Base-by-base conservation (phyloP, 2,113 vertebrate genomes). In the Nyctereutes procyonoides region DNA sequence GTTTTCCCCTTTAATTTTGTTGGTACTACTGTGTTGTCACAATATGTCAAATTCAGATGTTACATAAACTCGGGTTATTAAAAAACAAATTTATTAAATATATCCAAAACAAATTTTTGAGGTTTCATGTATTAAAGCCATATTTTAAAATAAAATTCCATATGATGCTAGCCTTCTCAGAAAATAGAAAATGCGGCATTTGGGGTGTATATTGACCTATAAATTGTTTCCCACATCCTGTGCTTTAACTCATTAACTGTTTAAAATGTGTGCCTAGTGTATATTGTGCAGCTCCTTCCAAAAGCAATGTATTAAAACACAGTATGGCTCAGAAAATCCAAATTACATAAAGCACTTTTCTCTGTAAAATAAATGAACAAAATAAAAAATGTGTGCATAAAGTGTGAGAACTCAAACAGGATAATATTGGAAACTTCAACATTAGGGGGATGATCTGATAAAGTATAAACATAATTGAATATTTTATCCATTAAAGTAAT, bases 1-100 rank as follows among this genome's bases (percentile, higher is more conserved):
- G 35, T 96, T 77, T 95, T 89, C 65, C 93, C n/a, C 43, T 96
- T 69, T 96, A n/a, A 62, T 32, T 84, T 43, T 11, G 15, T 55
- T 81, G 19, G 24, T 48, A 69, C 8, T 58, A 43, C 19, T 80
- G 35, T 58, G 13, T n/a, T 85, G 28, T 80, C 28, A 85, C 17
- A 73, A 8, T 92, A 56, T 89, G 32, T 53, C 51, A 96, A 48
- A 63, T 55, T 73, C 35, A 89, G 30, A 62, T 79, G 28, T 79
- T 74, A 63, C 6, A 69, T 58, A 89, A 84, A 56, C 20, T 32
- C 89, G 17, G 9, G 0, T 56, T 89, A 89, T 82, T 79, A 86
- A 93, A 30, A 94, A 86, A 76, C 5, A 90, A 90, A 67, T 56
- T 65, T 13, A 55, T 69, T 71, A 86, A 90, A 24, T 71, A 60